A percentile compares a stretch with the other conserved stretches of the same genome.
phyloP scores from a whole-genome alignment of 2,888 invertebrate species.

The Sisyra terminalis region DNA sequence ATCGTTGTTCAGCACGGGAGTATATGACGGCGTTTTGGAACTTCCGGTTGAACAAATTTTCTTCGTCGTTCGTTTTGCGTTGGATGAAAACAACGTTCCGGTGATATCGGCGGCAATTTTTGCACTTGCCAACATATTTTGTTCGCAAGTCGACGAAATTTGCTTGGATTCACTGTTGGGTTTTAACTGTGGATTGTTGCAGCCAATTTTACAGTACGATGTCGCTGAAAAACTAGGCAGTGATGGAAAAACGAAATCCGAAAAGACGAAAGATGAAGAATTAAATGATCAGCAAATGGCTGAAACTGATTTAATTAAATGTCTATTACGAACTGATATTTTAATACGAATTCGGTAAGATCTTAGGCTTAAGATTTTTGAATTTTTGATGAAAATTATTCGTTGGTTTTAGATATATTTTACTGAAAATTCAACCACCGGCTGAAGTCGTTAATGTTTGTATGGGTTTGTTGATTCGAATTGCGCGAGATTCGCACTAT shows the following conservation, averaged over 20 bases:
- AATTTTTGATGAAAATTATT: neutral
- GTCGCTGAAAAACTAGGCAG: slow-evolving; percentile 14
- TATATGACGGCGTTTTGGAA: slow-evolving; percentile 57
- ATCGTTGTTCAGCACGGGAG: slow-evolving; percentile 53
- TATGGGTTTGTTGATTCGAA: slow-evolving; percentile 60
- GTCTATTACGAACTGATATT: slow-evolving; percentile 57
- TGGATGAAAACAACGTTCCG: slow-evolving; percentile 66
- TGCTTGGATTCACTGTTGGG: slow-evolving; percentile 52
- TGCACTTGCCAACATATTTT: slow-evolving; percentile 58
- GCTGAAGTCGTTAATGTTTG: slow-evolving; percentile 56
- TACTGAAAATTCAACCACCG: slow-evolving; percentile 50
- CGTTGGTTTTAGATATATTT: slow-evolving; percentile 44
- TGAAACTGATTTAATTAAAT: slow-evolving; percentile 64
- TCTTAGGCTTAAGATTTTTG: neutral
- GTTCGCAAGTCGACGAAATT: slow-evolving; percentile 62
- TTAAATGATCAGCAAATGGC: slow-evolving; percentile 77
- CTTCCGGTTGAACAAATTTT: slow-evolving; percentile 61
- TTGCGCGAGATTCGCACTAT: slow-evolving; percentile 60
- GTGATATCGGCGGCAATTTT: slow-evolving; percentile 60
- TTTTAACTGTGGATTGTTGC: slow-evolving; percentile 42
- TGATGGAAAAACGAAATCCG: slow-evolving; percentile 5
- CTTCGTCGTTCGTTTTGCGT: slow-evolving; percentile 64
- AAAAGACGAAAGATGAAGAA: slow-evolving; percentile 16
- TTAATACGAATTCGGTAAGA: slow-evolving; percentile 47
- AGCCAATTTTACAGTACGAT: slow-evolving; percentile 32